Base-by-base conservation (phyloP, 2,888 invertebrate genomes). In the Trachelus tabidus region DNA sequence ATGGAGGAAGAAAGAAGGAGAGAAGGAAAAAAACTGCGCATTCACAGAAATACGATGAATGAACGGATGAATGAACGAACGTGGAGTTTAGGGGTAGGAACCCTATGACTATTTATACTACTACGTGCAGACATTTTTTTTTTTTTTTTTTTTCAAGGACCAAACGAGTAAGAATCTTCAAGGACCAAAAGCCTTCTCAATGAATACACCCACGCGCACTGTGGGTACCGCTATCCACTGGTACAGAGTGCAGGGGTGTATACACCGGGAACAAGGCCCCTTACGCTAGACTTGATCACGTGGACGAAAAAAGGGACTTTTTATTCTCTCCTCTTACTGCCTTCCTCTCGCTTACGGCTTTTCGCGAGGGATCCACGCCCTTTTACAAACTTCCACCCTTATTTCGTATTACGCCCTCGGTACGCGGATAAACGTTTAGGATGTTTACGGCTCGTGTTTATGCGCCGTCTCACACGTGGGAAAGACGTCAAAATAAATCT, bases 401-500 rank as follows among this genome's bases (percentile, higher is more conserved):
- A 56, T 9, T 56, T 56, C 56, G 56, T 9, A 56, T 56, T 56
- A 56, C 56, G 56, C 56, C 56, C 56, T 56, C 23, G 56, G 23
- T 23, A 9, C 23, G 0, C 56, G 23, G 9, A 56, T 9, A 56
- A 23, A 23, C 56, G 23, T 56, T 56, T 56, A 56, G 2, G 23
- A 56, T 2, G 23, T 9, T 56, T 56, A 2, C 56, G 56, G 9
- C 56, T 23, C 23, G 56, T 56, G 56, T 56, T 56, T 56, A 82
- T 80, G 80, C 80, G 79, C 79, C 81, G 80, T 79, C 80, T 83
- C 80, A 80, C 79, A 83, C 80, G 83, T 83, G 83, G 83, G 81
- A 83, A 81, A 80, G 56, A 56, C 56, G 56, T 56, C 56, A 56
- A 56, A 56, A 56, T 56, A 56, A 56, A 2, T 23, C 9, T 56